Evolutionary conservation across 1,140 invertebrate genomes (phyloP).

Genomic region (Grapholita molesta): DNA sequence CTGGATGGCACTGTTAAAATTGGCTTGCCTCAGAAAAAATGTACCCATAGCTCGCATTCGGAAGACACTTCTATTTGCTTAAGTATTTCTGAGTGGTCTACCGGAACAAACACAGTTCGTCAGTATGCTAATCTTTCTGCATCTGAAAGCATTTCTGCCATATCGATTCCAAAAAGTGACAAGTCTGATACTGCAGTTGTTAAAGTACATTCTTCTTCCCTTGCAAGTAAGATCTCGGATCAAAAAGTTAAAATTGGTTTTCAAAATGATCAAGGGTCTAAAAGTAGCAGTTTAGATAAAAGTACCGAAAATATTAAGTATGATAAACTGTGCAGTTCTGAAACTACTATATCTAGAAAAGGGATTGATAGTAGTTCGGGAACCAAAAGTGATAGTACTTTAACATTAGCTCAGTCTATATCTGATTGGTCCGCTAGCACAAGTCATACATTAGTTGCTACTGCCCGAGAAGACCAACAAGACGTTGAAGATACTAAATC

Average conservation of each 20-base stretch:
- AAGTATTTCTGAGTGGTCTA: constrained; percentile 91
- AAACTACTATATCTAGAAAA: constrained; percentile 75
- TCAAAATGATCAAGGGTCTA: constrained; percentile 65
- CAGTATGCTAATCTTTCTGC: constrained; percentile 86
- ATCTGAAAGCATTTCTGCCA: constrained; percentile 79
- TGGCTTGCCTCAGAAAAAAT: constrained; percentile 85
- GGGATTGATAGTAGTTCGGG: constrained; percentile 77
- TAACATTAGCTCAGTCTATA: constrained; percentile 80
- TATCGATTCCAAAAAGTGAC: constrained; percentile 82
- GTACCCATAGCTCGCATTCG: constrained; percentile 87
- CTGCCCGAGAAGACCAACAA: constrained; percentile 68
- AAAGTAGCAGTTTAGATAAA: constrained; percentile 75
- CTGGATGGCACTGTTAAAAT: constrained; percentile 88
- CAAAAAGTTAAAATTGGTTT: constrained; percentile 62
- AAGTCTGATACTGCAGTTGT: constrained; percentile 77
- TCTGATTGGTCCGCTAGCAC: constrained; percentile 82
- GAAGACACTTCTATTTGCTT: constrained; percentile 91
- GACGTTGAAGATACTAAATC: constrained; percentile 50
- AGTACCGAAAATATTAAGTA: constrained; percentile 76
- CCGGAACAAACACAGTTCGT: constrained; percentile 87
- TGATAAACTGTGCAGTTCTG: constrained; percentile 80
- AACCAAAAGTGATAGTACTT: constrained; percentile 80
- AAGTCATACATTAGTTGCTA: constrained; percentile 78
- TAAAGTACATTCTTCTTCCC: constrained; percentile 68
- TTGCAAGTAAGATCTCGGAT: constrained; percentile 65